Conservation (phyloP, 2,888 invertebrate species). For the Oeneis ivallda region DNA sequence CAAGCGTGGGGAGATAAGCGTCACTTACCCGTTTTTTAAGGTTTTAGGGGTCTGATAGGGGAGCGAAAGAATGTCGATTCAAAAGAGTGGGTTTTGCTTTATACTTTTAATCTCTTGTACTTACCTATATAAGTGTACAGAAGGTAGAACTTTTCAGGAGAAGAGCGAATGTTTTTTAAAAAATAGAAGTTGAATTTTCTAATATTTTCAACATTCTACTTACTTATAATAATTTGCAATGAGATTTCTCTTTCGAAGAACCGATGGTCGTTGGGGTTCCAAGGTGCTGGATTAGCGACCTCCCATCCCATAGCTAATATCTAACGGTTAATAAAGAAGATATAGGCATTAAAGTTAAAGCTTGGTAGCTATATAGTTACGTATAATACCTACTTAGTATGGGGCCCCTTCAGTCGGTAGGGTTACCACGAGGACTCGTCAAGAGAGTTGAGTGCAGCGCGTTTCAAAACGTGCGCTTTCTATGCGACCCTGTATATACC, state of each 20-base stretch:
- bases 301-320: no score
- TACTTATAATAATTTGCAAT: no score
- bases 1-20: conserved; percentile 41
- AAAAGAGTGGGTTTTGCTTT: conserved; percentile 27
- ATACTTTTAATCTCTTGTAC: conserved; percentile 3
- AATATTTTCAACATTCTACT: no score
- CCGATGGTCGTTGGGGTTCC: no score
- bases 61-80: conserved; percentile 27
- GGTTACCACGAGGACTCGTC: conserved; percentile 46
- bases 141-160: not conserved
- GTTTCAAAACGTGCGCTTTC: conserved; percentile 52
- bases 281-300: no score
- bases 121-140: no score
- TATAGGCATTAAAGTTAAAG: not conserved
- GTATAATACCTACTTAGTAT: not conserved
- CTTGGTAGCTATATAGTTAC: not conserved
- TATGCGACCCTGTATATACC: conserved; percentile 11
- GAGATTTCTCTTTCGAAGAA: no score
- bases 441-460: conserved; percentile 44
- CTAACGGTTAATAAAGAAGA: no score
- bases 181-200: no score
- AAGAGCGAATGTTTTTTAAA: no score
- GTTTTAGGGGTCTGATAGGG: conserved; percentile 32
- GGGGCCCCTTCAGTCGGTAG: conserved; percentile 40
- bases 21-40: conserved; percentile 38